Evolutionary conservation across 2,113 vertebrate species (phyloP), one percentile per base, ranked within the genome.

Genomic region (Macroglossus sobrinus): DNA sequence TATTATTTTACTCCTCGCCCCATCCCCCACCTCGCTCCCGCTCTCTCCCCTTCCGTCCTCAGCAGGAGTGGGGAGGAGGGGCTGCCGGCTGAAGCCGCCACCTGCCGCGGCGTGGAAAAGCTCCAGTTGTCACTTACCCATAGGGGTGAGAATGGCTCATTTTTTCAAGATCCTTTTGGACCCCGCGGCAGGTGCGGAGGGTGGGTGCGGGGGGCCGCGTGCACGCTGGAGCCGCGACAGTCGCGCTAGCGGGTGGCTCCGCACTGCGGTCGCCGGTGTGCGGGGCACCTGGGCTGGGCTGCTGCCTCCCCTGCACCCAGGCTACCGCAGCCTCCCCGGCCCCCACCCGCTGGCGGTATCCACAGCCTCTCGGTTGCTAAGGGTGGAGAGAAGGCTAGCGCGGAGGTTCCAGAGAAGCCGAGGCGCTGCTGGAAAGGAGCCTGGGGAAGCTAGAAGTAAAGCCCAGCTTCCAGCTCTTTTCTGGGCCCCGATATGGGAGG

Each of bases 71-170:
- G 55, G 95, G 66, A 19, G 94, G 93, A 89, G 95, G 92, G 94
- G 68, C 84, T 2, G 45, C 82, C 22, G 93, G 66, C 84, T 96
- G 93, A 30, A 92, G 95, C 82, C 9, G 10, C 91, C 95, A 88
- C 96, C 92, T 87, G 91, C 91, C 74, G 24, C 55, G 11, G 79
- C 21, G 15, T 75, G 93, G 94, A 89, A 87, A 55, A 76, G 85
- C 92, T 95, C 94, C 87, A 63, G 92, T 81, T 89, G 87, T 96
- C 95, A 98, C 99, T 97, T 98, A 99, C 99, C 99, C 99, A 18
- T 96, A n/a, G 22, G 98, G 96, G 96, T 98, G 98, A 91, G 98
- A 97, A 94, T 99, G 98, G 97, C 97, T 99, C 99, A 99, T 99
- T 98, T 97, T 98, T 96, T 98, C 97, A 89, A 97, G 82, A 95